Evolutionary conservation across 2,797 vertebrate genomes (phyloP).

Genomic region (Sebastes kiyomatsui): DNA sequence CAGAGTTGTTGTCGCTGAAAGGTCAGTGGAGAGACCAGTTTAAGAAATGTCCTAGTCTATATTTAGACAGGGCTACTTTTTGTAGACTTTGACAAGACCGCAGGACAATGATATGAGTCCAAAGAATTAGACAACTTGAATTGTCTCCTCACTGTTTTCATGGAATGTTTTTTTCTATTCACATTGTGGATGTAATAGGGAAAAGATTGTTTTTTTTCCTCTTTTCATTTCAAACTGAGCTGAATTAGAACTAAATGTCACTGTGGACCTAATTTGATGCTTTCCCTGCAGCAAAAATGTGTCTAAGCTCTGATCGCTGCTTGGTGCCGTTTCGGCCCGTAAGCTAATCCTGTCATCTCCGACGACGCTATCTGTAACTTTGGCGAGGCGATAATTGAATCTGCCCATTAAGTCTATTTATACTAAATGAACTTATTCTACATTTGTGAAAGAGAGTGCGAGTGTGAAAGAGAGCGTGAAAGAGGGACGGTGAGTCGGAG

Average conservation of each 20-base stretch:
- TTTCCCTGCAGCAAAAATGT: neutral
- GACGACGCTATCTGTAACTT: constrained; percentile 16
- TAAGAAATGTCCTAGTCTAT: neutral
- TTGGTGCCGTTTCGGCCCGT: neutral
- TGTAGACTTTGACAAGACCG: neutral
- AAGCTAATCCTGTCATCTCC: constrained; percentile 30
- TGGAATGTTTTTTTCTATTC: constrained; percentile 18
- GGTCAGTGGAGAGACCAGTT: neutral
- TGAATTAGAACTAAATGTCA: constrained; percentile 19
- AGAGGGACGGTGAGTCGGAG: neutral
- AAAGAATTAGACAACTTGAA: neutral
- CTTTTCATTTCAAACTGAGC: constrained; percentile 3
- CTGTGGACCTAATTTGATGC: neutral
- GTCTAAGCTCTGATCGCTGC: neutral
- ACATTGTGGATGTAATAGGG: neutral
- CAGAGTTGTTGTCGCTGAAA: neutral
- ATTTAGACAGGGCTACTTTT: neutral
- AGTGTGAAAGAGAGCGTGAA: constrained; percentile 6
- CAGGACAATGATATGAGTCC: neutral
- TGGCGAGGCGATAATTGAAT: constrained; percentile 38
- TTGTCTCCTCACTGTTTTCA: constrained; percentile 21
- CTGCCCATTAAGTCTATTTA: constrained; percentile 38
- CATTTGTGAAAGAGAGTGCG: constrained; percentile 20
- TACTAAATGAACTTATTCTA: constrained; percentile 32
- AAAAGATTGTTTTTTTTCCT: neutral